Evolutionary conservation across 2,797 vertebrate species (phyloP), one percentile per base, ranked within the genome.

Genomic region (Peromyscus attwateri): DNA sequence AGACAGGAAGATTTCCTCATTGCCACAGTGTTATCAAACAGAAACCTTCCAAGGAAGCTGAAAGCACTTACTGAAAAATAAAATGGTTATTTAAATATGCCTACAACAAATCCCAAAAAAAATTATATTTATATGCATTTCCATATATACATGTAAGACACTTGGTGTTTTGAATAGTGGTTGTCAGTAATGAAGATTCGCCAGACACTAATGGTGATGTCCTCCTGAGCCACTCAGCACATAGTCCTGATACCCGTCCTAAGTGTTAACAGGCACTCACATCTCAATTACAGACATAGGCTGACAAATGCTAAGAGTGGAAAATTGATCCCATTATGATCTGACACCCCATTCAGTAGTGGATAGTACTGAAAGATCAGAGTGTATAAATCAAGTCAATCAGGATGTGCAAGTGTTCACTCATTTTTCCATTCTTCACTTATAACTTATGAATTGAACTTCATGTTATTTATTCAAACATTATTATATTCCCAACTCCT

Each of bases 41-140:
- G n/a, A 76, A 73, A 16, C 62, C 3, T 43, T 8, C 9, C 43
- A 49, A 23, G 7, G 10, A 68, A 40, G 52, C 23, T 94, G 27
- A 81, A 89, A 94, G 1, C 4, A 64, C n/a, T 88, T 90, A 82
- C 0, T 85, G 92, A 66, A 37, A 25, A 83, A 92, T 91, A 25
- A 71, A 64, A 37, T 43, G 34, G 1, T 8, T 92, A 60, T 89
- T 40, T 70, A 80, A 75, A 84, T 6, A 92, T 77, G 8, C 16
- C 14, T 21, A 60, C 31, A 34, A 34, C 62, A 81, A 95, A 14
- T 66, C 9, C 43, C 8, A 25, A 1, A 27, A n/a, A 29, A 43
- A 55, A 40, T 27, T 81, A 93, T 34, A 57, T 95, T 93, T 83
- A 40, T 6, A 23, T 4, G 40, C 11, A 55, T 21, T 79, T 5